Conservation (phyloP, 2,888 invertebrate species). For the Tenthredo mesomela region DNA sequence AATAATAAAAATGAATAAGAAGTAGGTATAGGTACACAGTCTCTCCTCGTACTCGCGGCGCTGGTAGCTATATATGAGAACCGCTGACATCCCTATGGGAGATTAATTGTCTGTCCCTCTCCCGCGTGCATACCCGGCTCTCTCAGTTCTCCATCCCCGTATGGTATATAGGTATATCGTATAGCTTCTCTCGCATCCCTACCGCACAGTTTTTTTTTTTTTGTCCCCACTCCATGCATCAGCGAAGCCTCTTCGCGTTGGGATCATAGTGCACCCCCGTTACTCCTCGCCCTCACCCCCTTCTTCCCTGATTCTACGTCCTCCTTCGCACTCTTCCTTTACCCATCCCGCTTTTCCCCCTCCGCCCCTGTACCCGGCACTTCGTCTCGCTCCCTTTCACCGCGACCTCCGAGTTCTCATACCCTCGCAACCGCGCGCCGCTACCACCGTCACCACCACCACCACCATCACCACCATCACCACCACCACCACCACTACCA, state of each 20-base stretch:
- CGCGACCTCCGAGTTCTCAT: constrained; percentile 38
- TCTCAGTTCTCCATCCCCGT: constrained; percentile 2
- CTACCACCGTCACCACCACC: not conserved
- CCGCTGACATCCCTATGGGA: constrained; percentile 46
- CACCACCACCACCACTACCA: not conserved
- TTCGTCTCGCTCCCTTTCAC: constrained; percentile 53
- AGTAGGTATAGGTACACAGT: not conserved
- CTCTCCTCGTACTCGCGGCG: too few species aligned
- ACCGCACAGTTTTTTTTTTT: not conserved
- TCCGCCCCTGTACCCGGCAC: constrained; percentile 48
- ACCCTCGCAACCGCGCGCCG: constrained; percentile 1
- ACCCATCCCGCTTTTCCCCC: constrained; percentile 37
- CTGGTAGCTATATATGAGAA: not conserved
- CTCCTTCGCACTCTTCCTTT: constrained; percentile 10
- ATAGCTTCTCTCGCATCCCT: not conserved
- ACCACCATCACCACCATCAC: not conserved
- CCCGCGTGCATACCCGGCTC: not conserved
- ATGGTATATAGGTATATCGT: too few species aligned
- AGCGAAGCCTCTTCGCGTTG: constrained; percentile 59
- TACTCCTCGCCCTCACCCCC: constrained; percentile 55
- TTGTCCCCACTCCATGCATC: constrained; percentile 37
- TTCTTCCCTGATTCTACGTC: constrained; percentile 47
- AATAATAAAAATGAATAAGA: constrained; percentile 37
- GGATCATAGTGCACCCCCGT: constrained; percentile 66
- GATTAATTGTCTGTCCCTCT: constrained; percentile 52